Evolutionary conservation across 2,797 vertebrate species (phyloP).

Genomic region (Chaunax sp.): DNA sequence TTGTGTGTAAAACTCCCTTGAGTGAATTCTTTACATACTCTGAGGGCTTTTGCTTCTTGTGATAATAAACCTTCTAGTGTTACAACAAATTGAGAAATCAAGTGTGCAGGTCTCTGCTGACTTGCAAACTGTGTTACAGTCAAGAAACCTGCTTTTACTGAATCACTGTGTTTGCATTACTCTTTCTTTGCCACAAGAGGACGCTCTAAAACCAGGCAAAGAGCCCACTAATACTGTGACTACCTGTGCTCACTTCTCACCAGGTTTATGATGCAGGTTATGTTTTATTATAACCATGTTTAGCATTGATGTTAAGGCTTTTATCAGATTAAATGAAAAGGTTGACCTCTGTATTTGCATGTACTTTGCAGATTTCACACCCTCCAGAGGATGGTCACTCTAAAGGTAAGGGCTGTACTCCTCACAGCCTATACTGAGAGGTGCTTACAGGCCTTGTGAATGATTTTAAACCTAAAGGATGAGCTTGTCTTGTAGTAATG

Average conservation of each 20-base stretch:
- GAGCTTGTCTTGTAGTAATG: constrained; percentile 75
- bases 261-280: neutral
- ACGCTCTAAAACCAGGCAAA: constrained; percentile 8
- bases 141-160: constrained; percentile 16
- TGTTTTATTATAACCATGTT: neutral
- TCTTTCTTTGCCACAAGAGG: constrained; percentile 42
- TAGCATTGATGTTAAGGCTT: neutral
- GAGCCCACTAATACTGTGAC: neutral
- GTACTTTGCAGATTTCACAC: constrained; percentile 48
- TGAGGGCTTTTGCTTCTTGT: constrained; percentile 29
- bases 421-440: neutral
- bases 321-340: rapidly evolving
- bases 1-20: constrained; percentile 27
- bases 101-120: constrained; percentile 12
- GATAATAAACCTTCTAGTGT: constrained; percentile 38
- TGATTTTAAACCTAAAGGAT: neutral
- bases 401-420: constrained; percentile 45
- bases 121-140: constrained; percentile 23
- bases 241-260: neutral
- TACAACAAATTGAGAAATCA: constrained; percentile 39
- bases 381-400: constrained; percentile 11
- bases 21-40: constrained; percentile 47
- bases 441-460: neutral
- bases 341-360: neutral
- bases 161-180: neutral